Conservation (phyloP, 2,797 vertebrate genomes). For the Mus spretus region DNA sequence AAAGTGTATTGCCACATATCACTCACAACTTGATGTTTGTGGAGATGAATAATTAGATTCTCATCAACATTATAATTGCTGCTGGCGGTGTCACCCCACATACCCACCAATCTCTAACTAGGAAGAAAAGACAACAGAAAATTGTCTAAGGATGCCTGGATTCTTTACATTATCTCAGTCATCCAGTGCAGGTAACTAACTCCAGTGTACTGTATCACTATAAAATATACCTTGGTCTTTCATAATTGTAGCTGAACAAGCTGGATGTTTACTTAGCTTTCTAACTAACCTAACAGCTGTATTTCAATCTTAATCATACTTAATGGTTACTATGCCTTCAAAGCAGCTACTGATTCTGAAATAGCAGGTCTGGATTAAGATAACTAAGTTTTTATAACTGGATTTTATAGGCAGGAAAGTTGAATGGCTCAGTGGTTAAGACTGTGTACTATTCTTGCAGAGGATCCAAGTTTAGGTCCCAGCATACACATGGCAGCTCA, state of each 20-base stretch:
- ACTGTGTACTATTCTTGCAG: neutral
- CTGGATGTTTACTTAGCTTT: conserved; percentile 87
- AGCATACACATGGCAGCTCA: neutral
- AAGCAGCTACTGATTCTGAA: conserved; percentile 90
- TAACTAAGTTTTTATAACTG: conserved; percentile 87
- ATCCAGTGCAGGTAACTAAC: conserved; percentile 89
- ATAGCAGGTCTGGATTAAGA: conserved; percentile 88
- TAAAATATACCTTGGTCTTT: conserved; percentile 90
- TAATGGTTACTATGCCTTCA: conserved; percentile 91
- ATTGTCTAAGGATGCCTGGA: conserved; percentile 91
- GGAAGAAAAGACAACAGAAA: conserved; percentile 99
- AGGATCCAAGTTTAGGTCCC: neutral
- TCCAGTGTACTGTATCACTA: conserved; percentile 89
- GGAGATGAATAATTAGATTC: conserved; percentile 98
- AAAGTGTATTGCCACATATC: conserved; percentile 97
- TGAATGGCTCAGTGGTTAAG: neutral
- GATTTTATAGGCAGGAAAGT: conserved; percentile 73
- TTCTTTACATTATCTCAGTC: conserved; percentile 86
- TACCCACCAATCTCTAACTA: conserved; percentile 98
- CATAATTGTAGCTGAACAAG: conserved; percentile 88
- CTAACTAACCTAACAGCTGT: conserved; percentile 90
- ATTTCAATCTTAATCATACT: conserved; percentile 90
- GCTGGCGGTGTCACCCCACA: conserved; percentile 98
- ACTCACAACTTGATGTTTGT: conserved; percentile 97
- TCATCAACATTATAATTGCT: conserved; percentile 98